Evolutionary conservation across 2,113 vertebrate species (phyloP).

Genomic region (Ascaphus truei): DNA sequence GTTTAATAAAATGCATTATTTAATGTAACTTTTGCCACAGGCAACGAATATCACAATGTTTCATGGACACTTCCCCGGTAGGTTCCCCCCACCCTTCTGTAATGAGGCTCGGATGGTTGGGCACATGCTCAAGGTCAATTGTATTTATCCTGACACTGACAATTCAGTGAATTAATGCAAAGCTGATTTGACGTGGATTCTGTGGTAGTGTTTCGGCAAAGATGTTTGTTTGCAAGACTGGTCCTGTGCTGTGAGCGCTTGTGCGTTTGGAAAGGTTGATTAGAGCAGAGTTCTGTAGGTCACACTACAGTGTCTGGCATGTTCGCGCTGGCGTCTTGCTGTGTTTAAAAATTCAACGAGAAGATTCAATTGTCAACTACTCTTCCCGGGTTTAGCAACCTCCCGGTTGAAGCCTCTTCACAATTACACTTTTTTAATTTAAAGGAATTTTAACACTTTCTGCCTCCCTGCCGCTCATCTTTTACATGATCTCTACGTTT

Average conservation of each 20-base stretch:
- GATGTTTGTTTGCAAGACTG: conserved; percentile 38
- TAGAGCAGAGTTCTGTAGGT: conserved; percentile 55
- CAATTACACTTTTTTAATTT: not conserved
- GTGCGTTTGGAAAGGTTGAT: conserved; percentile 39
- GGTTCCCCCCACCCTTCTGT: too few species aligned
- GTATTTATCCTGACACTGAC: too few species aligned
- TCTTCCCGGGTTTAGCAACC: conserved; percentile 57
- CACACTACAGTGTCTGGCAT: conserved; percentile 52
- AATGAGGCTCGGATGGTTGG: too few species aligned
- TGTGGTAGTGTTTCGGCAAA: too few species aligned
- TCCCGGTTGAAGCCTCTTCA: conserved; percentile 33
- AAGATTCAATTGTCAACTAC: conserved; percentile 63
- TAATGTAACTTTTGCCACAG: too few species aligned
- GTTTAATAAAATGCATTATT: too few species aligned
- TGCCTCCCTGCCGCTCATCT: not conserved
- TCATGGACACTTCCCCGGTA: too few species aligned
- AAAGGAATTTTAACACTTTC: not conserved
- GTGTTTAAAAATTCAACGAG: conserved; percentile 54
- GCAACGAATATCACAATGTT: too few species aligned
- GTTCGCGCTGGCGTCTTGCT: conserved; percentile 43
- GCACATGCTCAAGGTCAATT: too few species aligned
- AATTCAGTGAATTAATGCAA: too few species aligned
- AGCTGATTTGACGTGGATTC: too few species aligned
- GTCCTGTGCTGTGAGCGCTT: conserved; percentile 3
- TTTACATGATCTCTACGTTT: not conserved